phyloP scores from a whole-genome alignment of 2,113 vertebrate species.

The Peromyscus leucopus region DNA sequence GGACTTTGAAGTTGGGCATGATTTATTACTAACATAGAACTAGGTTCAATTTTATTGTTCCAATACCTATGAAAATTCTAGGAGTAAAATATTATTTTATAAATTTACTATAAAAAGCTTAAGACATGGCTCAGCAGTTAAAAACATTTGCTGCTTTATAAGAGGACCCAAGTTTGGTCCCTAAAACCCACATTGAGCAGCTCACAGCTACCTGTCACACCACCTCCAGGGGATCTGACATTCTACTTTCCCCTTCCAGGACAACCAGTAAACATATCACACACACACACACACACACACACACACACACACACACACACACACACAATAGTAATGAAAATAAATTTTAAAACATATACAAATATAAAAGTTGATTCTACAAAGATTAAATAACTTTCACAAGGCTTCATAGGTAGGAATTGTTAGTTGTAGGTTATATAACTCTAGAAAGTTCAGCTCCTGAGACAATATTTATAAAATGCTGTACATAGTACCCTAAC shows the following conservation, averaged over 20 bases:
- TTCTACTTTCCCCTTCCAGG: too few species aligned
- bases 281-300: too few species aligned
- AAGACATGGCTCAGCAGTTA: not conserved
- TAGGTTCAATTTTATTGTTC: not conserved
- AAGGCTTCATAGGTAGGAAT: not conserved
- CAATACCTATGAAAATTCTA: not conserved
- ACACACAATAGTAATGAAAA: not conserved
- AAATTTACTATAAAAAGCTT: not conserved
- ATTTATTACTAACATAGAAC: slow-evolving; percentile 18
- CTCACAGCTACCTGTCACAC: too few species aligned
- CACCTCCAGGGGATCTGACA: too few species aligned
- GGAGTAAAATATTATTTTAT: not conserved
- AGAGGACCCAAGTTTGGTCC: too few species aligned
- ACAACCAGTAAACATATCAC: too few species aligned
- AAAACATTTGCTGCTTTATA: not conserved
- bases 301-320: not conserved
- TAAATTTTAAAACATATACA: not conserved
- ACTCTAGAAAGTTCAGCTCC: not conserved
- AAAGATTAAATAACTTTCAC: not conserved
- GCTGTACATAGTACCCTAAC: not conserved
- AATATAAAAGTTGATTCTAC: not conserved
- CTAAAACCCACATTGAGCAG: too few species aligned
- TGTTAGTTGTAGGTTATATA: not conserved
- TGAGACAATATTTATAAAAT: not conserved
- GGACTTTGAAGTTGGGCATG: not conserved